Evolutionary conservation across 1,140 invertebrate species (phyloP).

Genomic region (Cyphomyrmex costatus): DNA sequence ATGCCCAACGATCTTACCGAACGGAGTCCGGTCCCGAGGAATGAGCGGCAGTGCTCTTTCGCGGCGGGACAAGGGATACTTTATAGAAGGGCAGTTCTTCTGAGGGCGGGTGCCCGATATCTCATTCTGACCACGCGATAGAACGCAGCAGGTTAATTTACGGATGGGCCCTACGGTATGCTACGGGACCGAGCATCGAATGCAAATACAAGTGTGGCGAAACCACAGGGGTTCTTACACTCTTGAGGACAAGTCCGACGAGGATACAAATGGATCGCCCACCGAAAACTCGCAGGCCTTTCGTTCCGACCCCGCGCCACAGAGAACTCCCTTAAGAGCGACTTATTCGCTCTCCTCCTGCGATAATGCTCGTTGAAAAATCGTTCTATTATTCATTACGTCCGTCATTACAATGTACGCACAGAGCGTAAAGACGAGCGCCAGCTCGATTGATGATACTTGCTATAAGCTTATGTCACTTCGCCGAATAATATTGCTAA

Average conservation of each 20-base stretch:
- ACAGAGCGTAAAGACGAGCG: neutral
- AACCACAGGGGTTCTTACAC: slow-evolving; percentile 75
- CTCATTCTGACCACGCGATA: slow-evolving; percentile 74
- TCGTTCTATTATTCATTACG: slow-evolving; percentile 72
- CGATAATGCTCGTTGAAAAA: slow-evolving; percentile 74
- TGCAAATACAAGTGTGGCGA: slow-evolving; percentile 78
- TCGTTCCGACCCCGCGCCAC: slow-evolving; percentile 1
- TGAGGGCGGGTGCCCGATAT: slow-evolving; percentile 71
- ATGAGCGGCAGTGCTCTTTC: slow-evolving; percentile 67
- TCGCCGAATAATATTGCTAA: neutral
- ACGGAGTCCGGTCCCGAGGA: slow-evolving; percentile 63
- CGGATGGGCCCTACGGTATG: slow-evolving; percentile 63
- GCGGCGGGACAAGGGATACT: slow-evolving; percentile 68
- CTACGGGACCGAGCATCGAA: slow-evolving; percentile 61
- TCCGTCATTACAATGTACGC: slow-evolving; percentile 34
- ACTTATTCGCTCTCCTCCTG: slow-evolving; percentile 50
- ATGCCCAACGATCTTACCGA: neutral
- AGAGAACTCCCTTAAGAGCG: slow-evolving; percentile 51
- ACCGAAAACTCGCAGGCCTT: slow-evolving; percentile 65
- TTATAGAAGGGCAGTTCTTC: slow-evolving; percentile 71
- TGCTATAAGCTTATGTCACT: neutral
- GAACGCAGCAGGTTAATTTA: slow-evolving; percentile 74
- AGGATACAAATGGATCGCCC: slow-evolving; percentile 75
- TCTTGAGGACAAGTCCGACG: slow-evolving; percentile 72
- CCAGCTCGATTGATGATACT: slow-evolving; percentile 2